These are phyloP conservation scores for Ctenodactylus gundi DNA, from an alignment of 2,113 vertebrate genomes.

Conservation along the genomic window DNA sequence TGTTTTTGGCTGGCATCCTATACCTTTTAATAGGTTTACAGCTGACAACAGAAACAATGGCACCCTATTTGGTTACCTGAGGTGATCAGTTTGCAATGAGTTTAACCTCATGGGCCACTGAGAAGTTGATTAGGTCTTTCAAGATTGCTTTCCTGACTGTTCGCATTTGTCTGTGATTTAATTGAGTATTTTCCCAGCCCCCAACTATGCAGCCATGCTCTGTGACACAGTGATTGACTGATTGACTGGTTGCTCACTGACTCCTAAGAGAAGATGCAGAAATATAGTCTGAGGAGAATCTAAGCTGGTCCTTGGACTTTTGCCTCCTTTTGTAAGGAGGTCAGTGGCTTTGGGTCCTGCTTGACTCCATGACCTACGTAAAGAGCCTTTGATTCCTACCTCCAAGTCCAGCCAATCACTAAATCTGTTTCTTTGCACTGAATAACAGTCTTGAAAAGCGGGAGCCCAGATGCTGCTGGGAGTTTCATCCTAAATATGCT, in stretches of 20 bases:
- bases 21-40: neutral
- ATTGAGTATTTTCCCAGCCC: neutral
- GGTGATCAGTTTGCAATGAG: neutral
- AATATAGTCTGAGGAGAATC: neutral
- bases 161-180: neutral
- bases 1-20: neutral
- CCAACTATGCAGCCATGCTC: neutral
- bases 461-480: neutral
- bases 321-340: neutral
- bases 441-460: neutral
- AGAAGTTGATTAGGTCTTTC: no score
- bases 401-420: neutral
- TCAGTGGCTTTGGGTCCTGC: neutral
- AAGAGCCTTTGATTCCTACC: neutral
- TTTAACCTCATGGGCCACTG: neutral
- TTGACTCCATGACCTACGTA: neutral
- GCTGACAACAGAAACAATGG: neutral
- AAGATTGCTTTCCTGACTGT: neutral
- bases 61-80: neutral
- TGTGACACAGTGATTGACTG: neutral
- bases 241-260: neutral
- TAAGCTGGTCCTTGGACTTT: neutral
- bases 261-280: neutral
- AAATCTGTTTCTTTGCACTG: neutral
- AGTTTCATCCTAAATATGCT: neutral